These are phyloP conservation scores for Axinella damicornis DNA, from an alignment of 37 sponge, comb jelly and placozoan genomes.

Conservation along the genomic window DNA sequence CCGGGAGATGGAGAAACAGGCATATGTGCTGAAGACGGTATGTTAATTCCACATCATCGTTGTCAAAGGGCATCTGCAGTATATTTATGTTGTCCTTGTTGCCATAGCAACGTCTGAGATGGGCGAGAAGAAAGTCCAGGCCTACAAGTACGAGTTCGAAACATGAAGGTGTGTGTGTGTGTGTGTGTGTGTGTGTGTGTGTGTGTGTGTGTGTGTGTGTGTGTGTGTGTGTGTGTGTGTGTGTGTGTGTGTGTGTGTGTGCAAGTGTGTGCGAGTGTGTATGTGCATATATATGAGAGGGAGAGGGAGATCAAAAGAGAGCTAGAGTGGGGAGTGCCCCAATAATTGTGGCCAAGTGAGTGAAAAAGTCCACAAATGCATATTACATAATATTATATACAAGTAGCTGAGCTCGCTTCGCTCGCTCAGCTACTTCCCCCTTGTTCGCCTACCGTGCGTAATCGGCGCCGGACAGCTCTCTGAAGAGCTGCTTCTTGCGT, in stretches of 20 bases:
- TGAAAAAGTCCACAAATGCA: too few species aligned
- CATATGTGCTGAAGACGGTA: constrained; percentile 12
- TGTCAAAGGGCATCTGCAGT: background rate
- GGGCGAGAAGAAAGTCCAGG: too few species aligned
- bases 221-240: constrained; percentile 20
- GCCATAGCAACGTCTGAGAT: background rate
- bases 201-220: constrained; percentile 19
- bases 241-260: background rate
- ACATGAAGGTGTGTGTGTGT: background rate
- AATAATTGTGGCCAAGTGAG: too few species aligned
- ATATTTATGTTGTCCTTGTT: background rate
- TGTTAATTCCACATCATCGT: background rate
- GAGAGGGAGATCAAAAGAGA: too few species aligned
- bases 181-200: constrained; percentile 47
- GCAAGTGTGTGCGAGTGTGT: constrained; percentile 1
- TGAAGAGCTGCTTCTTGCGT: too few species aligned
- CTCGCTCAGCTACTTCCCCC: too few species aligned
- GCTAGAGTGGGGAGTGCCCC: too few species aligned
- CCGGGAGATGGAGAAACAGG: constrained; percentile 18
- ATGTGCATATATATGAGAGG: too few species aligned
- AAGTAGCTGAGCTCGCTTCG: too few species aligned
- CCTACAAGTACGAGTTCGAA: background rate
- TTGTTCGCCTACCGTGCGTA: too few species aligned
- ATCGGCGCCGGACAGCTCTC: too few species aligned
- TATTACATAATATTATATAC: too few species aligned